These are phyloP conservation scores for Tridacna crocea DNA, from an alignment of 2,888 invertebrate species.

Conservation along the genomic window DNA sequence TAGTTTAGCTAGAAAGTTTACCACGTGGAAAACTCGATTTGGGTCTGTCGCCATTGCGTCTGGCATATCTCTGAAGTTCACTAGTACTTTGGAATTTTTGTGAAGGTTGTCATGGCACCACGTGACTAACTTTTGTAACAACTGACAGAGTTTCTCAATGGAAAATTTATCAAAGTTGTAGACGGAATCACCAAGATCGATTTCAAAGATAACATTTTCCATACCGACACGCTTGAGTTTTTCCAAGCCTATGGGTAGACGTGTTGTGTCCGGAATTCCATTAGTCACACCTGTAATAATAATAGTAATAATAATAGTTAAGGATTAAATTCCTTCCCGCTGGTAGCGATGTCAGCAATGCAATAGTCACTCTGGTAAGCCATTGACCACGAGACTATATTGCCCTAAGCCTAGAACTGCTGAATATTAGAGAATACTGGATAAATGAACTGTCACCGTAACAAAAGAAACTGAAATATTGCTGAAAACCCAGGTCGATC, in stretches of 20 bases:
- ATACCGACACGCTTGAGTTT: not conserved
- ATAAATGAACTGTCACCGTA: too few species aligned
- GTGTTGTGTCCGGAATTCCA: not conserved
- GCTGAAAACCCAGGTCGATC: too few species aligned
- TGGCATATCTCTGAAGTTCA: conserved; percentile 40
- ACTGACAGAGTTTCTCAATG: conserved; percentile 11
- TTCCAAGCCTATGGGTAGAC: not conserved
- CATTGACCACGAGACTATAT: too few species aligned
- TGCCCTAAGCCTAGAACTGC: too few species aligned
- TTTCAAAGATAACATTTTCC: not conserved
- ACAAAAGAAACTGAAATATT: too few species aligned
- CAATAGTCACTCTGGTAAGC: too few species aligned
- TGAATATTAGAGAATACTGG: too few species aligned
- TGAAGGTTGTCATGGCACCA: conserved; percentile 31
- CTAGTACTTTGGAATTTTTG: conserved; percentile 19
- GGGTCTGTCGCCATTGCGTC: conserved; percentile 26
- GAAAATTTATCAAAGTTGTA: not conserved
- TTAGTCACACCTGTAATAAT: not conserved
- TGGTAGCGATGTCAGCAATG: too few species aligned
- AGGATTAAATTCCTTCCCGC: too few species aligned
- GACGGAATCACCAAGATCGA: not conserved
- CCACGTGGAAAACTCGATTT: conserved; percentile 3
- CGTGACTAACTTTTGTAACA: conserved; percentile 18
- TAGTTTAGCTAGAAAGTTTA: conserved; percentile 13
- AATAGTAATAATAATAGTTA: not conserved